Evolutionary conservation across 2,797 vertebrate genomes (phyloP).

Genomic region (Cynodonichthys magdalenae): DNA sequence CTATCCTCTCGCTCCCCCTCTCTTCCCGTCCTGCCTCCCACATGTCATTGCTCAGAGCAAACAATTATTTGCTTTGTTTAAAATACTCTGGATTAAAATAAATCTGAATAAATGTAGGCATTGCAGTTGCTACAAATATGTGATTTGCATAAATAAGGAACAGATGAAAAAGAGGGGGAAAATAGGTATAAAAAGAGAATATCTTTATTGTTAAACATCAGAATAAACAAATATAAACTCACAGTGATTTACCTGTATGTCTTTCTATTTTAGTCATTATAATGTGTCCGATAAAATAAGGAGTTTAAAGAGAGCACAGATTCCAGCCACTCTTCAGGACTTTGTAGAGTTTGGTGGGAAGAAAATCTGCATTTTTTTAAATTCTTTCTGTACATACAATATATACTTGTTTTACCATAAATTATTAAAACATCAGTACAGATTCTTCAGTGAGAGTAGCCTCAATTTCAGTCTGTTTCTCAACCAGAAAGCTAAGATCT

Average conservation of each 20-base stretch:
- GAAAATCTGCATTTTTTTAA: background rate
- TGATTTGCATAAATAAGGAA: conserved; percentile 25
- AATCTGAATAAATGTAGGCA: conserved; percentile 51
- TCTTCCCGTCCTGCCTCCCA: conserved; percentile 24
- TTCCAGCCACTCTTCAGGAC: conserved; percentile 18
- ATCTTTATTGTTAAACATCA: conserved; percentile 29
- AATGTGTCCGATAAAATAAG: background rate
- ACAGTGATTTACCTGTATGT: conserved; percentile 15
- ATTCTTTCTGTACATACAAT: background rate
- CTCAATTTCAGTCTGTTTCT: conserved; percentile 36
- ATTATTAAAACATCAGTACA: conserved; percentile 30
- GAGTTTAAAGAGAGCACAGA: background rate
- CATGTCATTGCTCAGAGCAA: conserved; percentile 57
- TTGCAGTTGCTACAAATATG: conserved; percentile 33
- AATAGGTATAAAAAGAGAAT: conserved; percentile 33
- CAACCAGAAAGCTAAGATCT: conserved; percentile 28
- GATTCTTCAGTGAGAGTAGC: conserved; percentile 18
- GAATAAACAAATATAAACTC: conserved; percentile 11
- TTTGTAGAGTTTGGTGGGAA: conserved; percentile 20
- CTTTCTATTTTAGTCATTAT: background rate
- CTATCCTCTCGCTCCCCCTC: conserved; percentile 4
- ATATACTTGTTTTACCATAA: conserved; percentile 25
- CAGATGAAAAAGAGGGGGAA: conserved; percentile 29
- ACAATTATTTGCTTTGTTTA: conserved; percentile 66
- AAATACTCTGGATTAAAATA: conserved; percentile 57